Evolutionary conservation across 2,113 vertebrate genomes (phyloP), one percentile per base, ranked within the genome.

Genomic region (Microcebus tavaratra): DNA sequence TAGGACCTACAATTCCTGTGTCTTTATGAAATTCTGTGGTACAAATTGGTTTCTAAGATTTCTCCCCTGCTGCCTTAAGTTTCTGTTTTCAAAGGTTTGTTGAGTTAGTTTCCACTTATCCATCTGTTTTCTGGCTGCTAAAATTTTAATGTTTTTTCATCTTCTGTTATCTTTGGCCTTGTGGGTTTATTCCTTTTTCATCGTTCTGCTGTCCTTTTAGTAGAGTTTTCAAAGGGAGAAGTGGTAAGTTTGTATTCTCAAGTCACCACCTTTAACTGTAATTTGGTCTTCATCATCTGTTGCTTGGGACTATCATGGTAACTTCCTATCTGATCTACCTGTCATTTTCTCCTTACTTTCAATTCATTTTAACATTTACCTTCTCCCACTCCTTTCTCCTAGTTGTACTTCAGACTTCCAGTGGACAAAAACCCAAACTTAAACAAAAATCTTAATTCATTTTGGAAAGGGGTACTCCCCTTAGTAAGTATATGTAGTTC

Each of bases 71-170:
- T 95, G 75, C 2, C 36, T 82, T 93, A 81, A 70, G 9, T 50
- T 85, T 65, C 55, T 84, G 57, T 73, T 92, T 93, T 78, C n/a
- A 90, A 65, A 83, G 53, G 17, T 84, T 73, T 72, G 17, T 78
- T 95, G 36, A 88, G 13, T 79, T 13, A 57, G 8, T 73, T 88
- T 50, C 25, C 25, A 73, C 21, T 61, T 84, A 90, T 17, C 45
- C 27, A 83, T 65, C 55, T 79, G 17, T 34, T 88, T 83, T 88
- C 53, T 88, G 21, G 70, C n/a, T 83, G 78, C 39, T 91, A 70
- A 87, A 92, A 75, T 92, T 87, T 90, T 61, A 75, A 36, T 75
- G 8, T 84, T 87, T 80, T 83, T n/a, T 79, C 53, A 67, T 93
- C 50, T 80, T 82, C 14, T 70, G 25, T 83, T 90, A 75, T 42